A percentile compares a stretch with the other conserved stretches of the same genome.
Conservation (phyloP, 2,113 vertebrate species). For the Epinephelus fuscoguttatus region DNA sequence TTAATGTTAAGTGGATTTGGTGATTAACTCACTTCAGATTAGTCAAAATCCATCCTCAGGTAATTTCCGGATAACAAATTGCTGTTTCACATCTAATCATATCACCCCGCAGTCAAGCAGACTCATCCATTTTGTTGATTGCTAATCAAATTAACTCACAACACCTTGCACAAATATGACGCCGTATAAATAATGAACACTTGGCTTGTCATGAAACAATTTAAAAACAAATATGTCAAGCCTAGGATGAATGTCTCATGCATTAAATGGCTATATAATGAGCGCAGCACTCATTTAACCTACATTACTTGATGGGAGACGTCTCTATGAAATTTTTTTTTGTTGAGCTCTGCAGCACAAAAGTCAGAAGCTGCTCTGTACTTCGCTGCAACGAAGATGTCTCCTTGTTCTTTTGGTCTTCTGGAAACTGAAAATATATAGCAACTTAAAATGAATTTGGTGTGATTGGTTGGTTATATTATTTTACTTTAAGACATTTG, state of each 20-base stretch:
- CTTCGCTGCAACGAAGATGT: neutral
- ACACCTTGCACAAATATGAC: slow-evolving; percentile 35
- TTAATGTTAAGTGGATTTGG: slow-evolving; percentile 21
- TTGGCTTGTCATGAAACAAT: slow-evolving; percentile 38
- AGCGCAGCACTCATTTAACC: slow-evolving; percentile 10
- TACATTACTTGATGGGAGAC: neutral
- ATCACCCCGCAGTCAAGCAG: slow-evolving; percentile 33
- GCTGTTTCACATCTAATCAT: slow-evolving; percentile 53
- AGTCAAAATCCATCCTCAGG: slow-evolving; percentile 19
- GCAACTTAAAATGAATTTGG: neutral
- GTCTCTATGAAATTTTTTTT: neutral
- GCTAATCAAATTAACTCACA: slow-evolving; percentile 58
- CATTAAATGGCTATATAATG: slow-evolving; percentile 11
- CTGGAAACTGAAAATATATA: neutral
- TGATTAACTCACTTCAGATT: slow-evolving; percentile 30
- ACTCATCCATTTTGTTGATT: slow-evolving; percentile 60
- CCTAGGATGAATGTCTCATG: slow-evolving; percentile 11
- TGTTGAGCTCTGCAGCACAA: neutral
- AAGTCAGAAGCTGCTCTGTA: neutral
- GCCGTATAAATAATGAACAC: slow-evolving; percentile 44
- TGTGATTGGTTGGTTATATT: neutral
- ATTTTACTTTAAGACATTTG: neutral
- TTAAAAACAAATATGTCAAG: slow-evolving; percentile 14
- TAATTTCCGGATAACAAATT: slow-evolving; percentile 54
- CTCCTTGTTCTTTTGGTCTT: neutral